These are phyloP conservation scores for Acanthurus tractus DNA, from an alignment of 2,797 vertebrate genomes.

Conservation along the genomic window DNA sequence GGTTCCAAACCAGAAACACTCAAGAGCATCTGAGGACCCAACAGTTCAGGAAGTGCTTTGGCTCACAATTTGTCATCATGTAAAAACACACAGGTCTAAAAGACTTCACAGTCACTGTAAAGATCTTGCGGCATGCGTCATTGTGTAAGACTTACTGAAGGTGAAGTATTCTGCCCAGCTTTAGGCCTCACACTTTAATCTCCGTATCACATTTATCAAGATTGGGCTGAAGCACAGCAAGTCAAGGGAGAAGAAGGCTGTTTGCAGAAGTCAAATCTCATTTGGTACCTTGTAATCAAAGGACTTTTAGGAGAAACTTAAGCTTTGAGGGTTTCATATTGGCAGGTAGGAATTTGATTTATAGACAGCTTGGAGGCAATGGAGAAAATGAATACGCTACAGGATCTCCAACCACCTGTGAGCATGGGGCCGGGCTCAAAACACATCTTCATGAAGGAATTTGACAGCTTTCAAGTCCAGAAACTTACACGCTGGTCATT, in stretches of 20 bases:
- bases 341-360: constrained; percentile 58
- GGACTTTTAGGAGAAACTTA: constrained; percentile 34
- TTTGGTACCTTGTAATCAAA: constrained; percentile 63
- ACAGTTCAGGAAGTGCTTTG: constrained; percentile 51
- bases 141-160: constrained; percentile 57
- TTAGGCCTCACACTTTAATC: neutral
- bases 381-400: constrained; percentile 45
- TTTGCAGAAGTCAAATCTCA: constrained; percentile 35
- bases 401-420: constrained; percentile 30
- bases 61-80: constrained; percentile 25
- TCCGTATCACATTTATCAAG: constrained; percentile 61
- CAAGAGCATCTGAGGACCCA: too few species aligned
- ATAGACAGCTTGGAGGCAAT: constrained; percentile 48
- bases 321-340: constrained; percentile 53
- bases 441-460: constrained; percentile 35
- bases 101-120: constrained; percentile 34
- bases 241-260: neutral
- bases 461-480: constrained; percentile 38
- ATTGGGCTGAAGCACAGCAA: neutral
- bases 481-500: constrained; percentile 13
- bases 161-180: constrained; percentile 63
- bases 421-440: constrained; percentile 1
- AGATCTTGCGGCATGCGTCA: constrained; percentile 49
- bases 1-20: too few species aligned
- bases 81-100: constrained; percentile 12